Conservation (phyloP, 1,140 invertebrate genomes). For the Papilio dardanus region DNA sequence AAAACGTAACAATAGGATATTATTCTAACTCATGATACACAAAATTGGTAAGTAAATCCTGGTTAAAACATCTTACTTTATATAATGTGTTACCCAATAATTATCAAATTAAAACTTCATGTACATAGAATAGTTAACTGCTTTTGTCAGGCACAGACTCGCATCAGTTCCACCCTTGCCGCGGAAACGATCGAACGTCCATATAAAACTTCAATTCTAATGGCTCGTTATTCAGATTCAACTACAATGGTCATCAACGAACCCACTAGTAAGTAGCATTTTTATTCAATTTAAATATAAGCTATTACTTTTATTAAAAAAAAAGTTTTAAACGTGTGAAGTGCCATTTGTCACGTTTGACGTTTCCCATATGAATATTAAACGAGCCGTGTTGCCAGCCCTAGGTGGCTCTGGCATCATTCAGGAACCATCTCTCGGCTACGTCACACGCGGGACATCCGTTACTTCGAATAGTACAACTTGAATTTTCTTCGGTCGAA, state of each 20-base stretch:
- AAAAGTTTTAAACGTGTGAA: not conserved
- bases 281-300: conserved; percentile 23
- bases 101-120: conserved; percentile 26
- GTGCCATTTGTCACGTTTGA: conserved; percentile 52
- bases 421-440: conserved; percentile 49
- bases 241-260: conserved; percentile 67
- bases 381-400: conserved; percentile 45
- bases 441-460: conserved; percentile 44
- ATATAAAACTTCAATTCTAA: conserved; percentile 39
- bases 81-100: not conserved
- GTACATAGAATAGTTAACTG: conserved; percentile 39
- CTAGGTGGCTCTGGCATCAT: conserved; percentile 45
- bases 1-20: not conserved
- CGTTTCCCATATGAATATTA: conserved; percentile 72
- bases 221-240: conserved; percentile 70
- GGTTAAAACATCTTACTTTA: not conserved
- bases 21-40: not conserved
- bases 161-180: conserved; percentile 52
- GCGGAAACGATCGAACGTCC: conserved; percentile 49
- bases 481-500: not conserved
- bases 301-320: conserved; percentile 20
- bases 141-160: conserved; percentile 50
- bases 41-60: not conserved
- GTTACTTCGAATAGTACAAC: conserved; percentile 25
- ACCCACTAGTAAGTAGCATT: conserved; percentile 48